These are phyloP conservation scores for Bucco capensis DNA, from an alignment of 2,113 vertebrate species.

Conservation along the genomic window DNA sequence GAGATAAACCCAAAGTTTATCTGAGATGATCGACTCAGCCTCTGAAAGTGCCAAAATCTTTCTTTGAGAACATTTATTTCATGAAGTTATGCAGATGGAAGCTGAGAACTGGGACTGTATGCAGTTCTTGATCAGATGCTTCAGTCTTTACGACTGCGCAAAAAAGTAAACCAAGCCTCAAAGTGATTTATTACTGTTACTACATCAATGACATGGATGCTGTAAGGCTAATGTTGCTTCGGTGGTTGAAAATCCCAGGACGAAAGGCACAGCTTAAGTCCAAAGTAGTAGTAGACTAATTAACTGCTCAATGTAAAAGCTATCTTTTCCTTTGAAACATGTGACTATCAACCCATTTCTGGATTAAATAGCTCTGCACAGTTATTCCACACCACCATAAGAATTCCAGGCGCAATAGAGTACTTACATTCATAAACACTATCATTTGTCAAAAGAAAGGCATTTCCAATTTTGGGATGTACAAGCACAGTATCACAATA, in stretches of 20 bases:
- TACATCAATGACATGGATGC: background rate
- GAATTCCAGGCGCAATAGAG: conserved; percentile 12
- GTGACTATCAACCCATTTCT: background rate
- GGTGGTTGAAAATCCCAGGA: background rate
- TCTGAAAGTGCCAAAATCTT: background rate
- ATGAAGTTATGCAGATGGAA: background rate
- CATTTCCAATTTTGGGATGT: background rate
- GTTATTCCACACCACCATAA: background rate
- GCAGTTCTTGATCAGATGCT: background rate
- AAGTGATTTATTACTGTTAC: conserved; percentile 23
- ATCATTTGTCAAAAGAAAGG: background rate
- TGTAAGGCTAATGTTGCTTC: background rate
- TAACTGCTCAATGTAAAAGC: conserved; percentile 1
- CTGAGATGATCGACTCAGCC: background rate
- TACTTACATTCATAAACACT: background rate
- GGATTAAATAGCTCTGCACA: background rate
- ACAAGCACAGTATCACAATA: too few species aligned
- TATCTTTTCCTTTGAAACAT: background rate
- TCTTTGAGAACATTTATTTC: background rate
- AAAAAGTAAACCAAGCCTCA: background rate
- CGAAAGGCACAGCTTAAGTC: background rate
- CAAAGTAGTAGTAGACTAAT: background rate
- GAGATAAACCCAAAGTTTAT: background rate
- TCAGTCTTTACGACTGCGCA: background rate
- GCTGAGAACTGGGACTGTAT: background rate